Percentiles rank a stretch among this genome's conserved stretches.
Evolutionary conservation across 2,888 invertebrate species (phyloP).

Genomic region (Synanthedon vespiformis): DNA sequence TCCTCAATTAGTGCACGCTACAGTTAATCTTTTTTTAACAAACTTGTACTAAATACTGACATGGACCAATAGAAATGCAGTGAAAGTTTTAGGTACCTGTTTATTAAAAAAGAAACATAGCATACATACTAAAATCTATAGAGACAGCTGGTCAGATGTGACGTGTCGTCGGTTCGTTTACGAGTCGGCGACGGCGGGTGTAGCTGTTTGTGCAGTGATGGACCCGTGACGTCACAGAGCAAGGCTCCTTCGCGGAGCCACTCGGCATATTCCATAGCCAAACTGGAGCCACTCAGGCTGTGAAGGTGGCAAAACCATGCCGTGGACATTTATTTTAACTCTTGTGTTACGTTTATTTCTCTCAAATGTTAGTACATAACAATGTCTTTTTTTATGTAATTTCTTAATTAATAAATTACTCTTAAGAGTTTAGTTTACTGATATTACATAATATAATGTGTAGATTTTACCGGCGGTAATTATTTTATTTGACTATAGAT

Average conservation of each 20-base stretch:
- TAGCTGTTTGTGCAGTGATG: slow-evolving; percentile 67
- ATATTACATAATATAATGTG: background rate
- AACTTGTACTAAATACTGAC: background rate
- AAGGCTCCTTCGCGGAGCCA: slow-evolving; percentile 67
- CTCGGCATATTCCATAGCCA: slow-evolving; percentile 82
- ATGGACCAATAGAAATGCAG: too few species aligned
- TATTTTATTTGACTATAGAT: too few species aligned
- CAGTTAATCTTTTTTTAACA: background rate
- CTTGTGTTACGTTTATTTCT: too few species aligned
- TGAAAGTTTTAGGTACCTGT: too few species aligned
- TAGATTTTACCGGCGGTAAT: too few species aligned
- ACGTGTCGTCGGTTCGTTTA: slow-evolving; percentile 34
- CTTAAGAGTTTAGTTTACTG: background rate
- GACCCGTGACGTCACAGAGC: slow-evolving; percentile 74
- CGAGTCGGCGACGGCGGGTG: slow-evolving; percentile 40
- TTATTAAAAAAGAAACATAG: too few species aligned
- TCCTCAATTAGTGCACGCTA: too few species aligned
- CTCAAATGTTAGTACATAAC: too few species aligned
- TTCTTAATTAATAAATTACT: background rate
- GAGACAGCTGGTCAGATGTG: slow-evolving; percentile 10
- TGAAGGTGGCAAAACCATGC: slow-evolving; percentile 76
- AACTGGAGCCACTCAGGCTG: slow-evolving; percentile 75
- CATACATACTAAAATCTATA: background rate
- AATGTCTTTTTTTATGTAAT: slow-evolving; percentile 1
- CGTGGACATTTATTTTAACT: slow-evolving; percentile 53